Conservation (phyloP, 1,140 invertebrate species). For the Drosophila eugracilis region DNA sequence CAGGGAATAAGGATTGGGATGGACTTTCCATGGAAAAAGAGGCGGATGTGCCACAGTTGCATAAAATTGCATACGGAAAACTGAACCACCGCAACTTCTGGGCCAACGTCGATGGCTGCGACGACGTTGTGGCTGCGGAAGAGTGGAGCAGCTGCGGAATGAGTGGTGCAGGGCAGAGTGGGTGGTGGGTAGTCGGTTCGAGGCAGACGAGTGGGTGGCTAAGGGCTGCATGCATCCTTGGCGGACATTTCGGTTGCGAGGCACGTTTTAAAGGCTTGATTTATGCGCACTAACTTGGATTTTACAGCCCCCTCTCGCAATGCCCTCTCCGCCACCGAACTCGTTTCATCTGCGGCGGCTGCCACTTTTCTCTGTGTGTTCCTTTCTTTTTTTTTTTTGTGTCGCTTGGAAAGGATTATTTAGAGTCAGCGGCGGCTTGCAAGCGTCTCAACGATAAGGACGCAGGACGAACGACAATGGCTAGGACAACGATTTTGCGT, state of each 20-base stretch:
- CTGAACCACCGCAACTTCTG: slow-evolving; percentile 67
- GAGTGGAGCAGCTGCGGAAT: slow-evolving; percentile 31
- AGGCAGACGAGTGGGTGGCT: slow-evolving; percentile 3
- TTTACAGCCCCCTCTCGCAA: slow-evolving; percentile 51
- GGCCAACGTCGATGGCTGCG: slow-evolving; percentile 58
- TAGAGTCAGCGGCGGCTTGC: slow-evolving; percentile 81
- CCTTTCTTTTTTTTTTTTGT: slow-evolving; percentile 45
- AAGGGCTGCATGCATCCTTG: slow-evolving; percentile 60
- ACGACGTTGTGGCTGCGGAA: slow-evolving; percentile 34
- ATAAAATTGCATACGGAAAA: slow-evolving; percentile 82
- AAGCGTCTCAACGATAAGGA: slow-evolving; percentile 78
- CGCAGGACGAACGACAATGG: slow-evolving; percentile 71
- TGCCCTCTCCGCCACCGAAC: slow-evolving; percentile 12
- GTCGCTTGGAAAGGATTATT: slow-evolving; percentile 78
- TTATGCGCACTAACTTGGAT: slow-evolving; percentile 79
- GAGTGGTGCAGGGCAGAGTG: slow-evolving; percentile 1
- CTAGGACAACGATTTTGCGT: slow-evolving; percentile 30
- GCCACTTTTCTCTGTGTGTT: slow-evolving; percentile 47
- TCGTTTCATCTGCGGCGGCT: slow-evolving; percentile 53
- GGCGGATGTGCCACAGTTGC: slow-evolving; percentile 75
- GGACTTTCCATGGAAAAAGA: slow-evolving; percentile 18
- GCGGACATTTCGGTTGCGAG: slow-evolving; percentile 82
- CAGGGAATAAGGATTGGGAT: slow-evolving; percentile 8
- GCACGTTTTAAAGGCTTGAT: slow-evolving; percentile 84
- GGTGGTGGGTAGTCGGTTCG: slow-evolving; percentile 1